phyloP scores from a whole-genome alignment of 2,888 invertebrate species.

The Scaptomyza reducta region DNA sequence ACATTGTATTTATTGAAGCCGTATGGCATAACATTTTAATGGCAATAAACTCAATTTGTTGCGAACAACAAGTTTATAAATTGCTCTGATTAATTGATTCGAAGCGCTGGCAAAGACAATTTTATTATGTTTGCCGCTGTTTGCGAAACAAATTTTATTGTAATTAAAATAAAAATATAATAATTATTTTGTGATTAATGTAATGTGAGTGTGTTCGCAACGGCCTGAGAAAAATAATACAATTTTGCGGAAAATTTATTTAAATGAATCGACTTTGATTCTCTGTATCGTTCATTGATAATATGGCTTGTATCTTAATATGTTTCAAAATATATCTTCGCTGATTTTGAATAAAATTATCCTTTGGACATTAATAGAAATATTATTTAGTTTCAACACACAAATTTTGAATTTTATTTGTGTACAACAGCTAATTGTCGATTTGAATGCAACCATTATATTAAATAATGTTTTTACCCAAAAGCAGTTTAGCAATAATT shows the following conservation, averaged over 20 bases:
- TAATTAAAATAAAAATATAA: neutral
- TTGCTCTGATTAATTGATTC: constrained; percentile 15
- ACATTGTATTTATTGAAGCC: neutral
- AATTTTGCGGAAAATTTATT: neutral
- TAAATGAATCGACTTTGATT: neutral
- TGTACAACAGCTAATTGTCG: neutral
- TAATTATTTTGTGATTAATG: neutral
- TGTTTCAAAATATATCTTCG: too few species aligned
- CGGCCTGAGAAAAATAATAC: neutral
- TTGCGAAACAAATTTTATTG: neutral
- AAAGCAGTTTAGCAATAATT: neutral
- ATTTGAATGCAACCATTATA: neutral
- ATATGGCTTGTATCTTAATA: neutral
- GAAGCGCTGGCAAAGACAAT: neutral
- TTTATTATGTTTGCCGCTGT: neutral
- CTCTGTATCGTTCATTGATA: neutral
- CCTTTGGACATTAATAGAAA: too few species aligned
- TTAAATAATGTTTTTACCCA: neutral
- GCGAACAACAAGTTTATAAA: constrained; percentile 15
- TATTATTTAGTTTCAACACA: too few species aligned
- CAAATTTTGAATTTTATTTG: neutral
- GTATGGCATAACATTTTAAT: constrained; percentile 21
- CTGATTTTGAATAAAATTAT: too few species aligned
- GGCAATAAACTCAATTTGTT: constrained; percentile 35
- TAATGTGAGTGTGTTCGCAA: neutral